A percentile compares a stretch with the other conserved stretches of the same genome.
Conservation (phyloP, 1,140 invertebrate genomes). For the Caenorhabditis inopinata region DNA sequence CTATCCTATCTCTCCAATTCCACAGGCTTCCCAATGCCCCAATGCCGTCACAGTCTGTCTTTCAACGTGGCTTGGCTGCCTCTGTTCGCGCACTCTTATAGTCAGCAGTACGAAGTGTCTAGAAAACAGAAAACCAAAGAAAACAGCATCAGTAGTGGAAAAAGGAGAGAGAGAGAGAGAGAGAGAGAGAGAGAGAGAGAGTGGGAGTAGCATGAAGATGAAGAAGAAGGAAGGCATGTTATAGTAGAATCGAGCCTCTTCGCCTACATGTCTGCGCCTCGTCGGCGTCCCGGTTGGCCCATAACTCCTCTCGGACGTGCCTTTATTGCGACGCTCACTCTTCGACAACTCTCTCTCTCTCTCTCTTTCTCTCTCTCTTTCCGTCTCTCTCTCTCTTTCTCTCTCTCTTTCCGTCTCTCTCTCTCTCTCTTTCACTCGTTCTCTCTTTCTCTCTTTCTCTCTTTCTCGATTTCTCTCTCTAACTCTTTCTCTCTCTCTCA, state of each 20-base stretch:
- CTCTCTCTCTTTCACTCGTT: too few species aligned
- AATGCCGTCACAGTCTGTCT: not conserved
- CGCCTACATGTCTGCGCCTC: conserved; percentile 4
- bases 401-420: too few species aligned
- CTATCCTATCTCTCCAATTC: not conserved
- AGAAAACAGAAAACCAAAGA: conserved; percentile 11
- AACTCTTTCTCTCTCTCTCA: too few species aligned
- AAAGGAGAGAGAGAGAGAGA: not conserved
- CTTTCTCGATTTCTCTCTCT: too few species aligned
- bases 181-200: not conserved
- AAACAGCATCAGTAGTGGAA: not conserved
- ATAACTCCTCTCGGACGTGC: not conserved
- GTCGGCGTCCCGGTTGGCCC: conserved; percentile 9
- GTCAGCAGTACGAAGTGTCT: not conserved
- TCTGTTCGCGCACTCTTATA: not conserved
- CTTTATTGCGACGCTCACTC: conserved; percentile 9
- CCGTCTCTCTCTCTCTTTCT: too few species aligned
- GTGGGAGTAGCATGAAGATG: not conserved
- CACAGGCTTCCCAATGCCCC: too few species aligned
- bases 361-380: too few species aligned
- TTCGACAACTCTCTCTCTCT: conserved; percentile 23
- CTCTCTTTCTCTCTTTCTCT: too few species aligned
- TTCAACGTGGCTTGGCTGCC: not conserved
- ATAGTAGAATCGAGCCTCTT: conserved; percentile 24
- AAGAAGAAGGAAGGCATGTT: conserved; percentile 3